Base-by-base conservation (phyloP, 2,888 invertebrate species). In the Thecophora atra region DNA sequence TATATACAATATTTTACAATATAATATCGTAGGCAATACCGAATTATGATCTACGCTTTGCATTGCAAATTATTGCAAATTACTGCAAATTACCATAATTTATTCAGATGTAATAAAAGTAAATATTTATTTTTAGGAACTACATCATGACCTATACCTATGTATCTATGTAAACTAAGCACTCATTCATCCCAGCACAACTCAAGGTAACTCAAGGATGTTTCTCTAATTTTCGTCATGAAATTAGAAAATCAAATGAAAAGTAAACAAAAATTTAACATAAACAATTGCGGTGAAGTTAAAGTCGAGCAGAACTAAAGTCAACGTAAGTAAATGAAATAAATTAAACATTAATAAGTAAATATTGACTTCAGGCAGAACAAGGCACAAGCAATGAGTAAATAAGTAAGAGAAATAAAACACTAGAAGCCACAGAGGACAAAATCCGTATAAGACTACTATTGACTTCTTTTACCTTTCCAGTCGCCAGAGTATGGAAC, bases 301-400 rank as follows among this genome's bases (percentile, higher is more conserved):
- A 44, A 8, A 17, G 62, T 42, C 44, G 47, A 67, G 21, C 30
- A 44, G 6, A 58, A 58, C 2, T 28, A 15, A 60, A 58, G 51
- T 63, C 70, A 63, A 44, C 44, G 26, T 4, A 17, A 21, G 63
- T 52, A 70, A 63, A 69, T 30, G 51, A 47, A 60, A 70, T 15
- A 62, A 70, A 62, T 63, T 63, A 62, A 63, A 70, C 62, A 70
- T 63, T 30, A 70, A 70, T 70, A 52, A 70, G 62, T 47, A 70
- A 70, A 70, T 70, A 70, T 70, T 70, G 52, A 63, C 52, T 13
- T 24, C 21, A 24, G 19, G 26, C n/a, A 47, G 47, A 28, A 17
- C 42, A 13, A n/a, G 21, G 26, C 15, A 28, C 26, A 28, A 58
- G 28, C 28, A 28, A 11, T 15, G 24, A 11, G 13, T 15, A 3